Evolutionary conservation across 2,888 invertebrate genomes (phyloP).

Genomic region (Spialia ferax): DNA sequence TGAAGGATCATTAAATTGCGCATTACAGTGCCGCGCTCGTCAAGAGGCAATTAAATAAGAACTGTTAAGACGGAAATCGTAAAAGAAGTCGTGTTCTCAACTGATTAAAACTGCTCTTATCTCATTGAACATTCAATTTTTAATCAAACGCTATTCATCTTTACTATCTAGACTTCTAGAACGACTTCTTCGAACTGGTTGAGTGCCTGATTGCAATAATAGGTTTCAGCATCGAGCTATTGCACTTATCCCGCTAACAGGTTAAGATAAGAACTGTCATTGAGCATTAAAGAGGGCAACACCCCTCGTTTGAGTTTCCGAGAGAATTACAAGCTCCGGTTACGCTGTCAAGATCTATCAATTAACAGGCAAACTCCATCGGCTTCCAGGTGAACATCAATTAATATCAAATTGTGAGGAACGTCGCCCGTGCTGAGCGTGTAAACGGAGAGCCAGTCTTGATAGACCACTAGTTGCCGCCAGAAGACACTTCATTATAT

Average conservation of each 20-base stretch:
- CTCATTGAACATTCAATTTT: conserved; percentile 65
- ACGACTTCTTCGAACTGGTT: conserved; percentile 49
- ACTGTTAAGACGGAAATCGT: conserved; percentile 80
- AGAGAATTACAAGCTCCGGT: conserved; percentile 53
- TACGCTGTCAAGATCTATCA: conserved; percentile 73
- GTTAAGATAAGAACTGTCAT: conserved; percentile 20
- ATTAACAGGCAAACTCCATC: conserved; percentile 75
- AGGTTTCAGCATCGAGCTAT: background rate
- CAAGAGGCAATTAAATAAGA: conserved; percentile 83
- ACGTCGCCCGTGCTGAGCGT: conserved; percentile 52
- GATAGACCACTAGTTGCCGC: conserved; percentile 49
- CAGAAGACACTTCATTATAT: conserved; percentile 36
- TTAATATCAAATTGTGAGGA: conserved; percentile 68
- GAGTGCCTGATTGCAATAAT: conserved; percentile 20
- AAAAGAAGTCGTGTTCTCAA: conserved; percentile 80
- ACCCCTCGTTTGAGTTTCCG: conserved; percentile 44
- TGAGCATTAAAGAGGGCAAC: conserved; percentile 16
- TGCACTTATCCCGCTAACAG: conserved; percentile 3
- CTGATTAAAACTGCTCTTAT: conserved; percentile 81
- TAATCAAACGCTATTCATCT: conserved; percentile 68
- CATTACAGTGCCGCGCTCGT: conserved; percentile 76
- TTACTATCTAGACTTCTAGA: conserved; percentile 53
- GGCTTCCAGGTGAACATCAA: conserved; percentile 76
- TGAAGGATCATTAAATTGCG: conserved; percentile 84
- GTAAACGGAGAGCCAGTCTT: conserved; percentile 50